Evolutionary conservation across 2,113 vertebrate species (phyloP).

Genomic region (Ptilorrhoa leucosticta): DNA sequence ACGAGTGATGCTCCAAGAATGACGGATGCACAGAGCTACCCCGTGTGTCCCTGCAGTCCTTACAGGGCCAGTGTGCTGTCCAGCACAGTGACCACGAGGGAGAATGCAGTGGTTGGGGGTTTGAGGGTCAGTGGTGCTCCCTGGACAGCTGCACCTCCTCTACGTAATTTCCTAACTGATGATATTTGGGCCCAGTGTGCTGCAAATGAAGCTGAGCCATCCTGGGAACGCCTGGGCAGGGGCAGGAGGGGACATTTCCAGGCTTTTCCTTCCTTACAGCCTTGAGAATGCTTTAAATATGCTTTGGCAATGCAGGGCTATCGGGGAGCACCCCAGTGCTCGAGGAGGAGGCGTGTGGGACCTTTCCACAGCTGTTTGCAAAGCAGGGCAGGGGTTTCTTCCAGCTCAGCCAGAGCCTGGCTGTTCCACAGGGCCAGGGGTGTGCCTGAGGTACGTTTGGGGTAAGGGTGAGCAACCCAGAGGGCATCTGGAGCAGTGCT

Average conservation of each 20-base stretch:
- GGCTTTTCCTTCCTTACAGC: neutral
- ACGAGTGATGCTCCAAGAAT: neutral
- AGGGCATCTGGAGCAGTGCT: neutral
- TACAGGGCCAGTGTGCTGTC: neutral
- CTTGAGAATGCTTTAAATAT: neutral
- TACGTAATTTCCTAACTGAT: neutral
- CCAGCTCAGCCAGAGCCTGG: neutral
- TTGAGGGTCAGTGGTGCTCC: neutral
- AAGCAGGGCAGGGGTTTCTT: neutral
- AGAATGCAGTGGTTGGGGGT: accelerated
- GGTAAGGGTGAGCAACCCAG: neutral
- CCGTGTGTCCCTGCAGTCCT: neutral
- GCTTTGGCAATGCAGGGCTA: neutral
- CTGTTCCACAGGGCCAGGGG: accelerated
- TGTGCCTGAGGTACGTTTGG: neutral
- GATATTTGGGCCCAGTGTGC: neutral
- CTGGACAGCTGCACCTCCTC: neutral
- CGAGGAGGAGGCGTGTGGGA: neutral
- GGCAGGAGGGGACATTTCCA: neutral
- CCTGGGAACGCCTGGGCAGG: neutral
- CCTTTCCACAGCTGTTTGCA: neutral
- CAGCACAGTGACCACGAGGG: neutral
- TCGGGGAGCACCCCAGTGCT: neutral
- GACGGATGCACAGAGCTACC: neutral
- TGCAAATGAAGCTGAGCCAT: neutral